Evolutionary conservation across 2,888 invertebrate genomes (phyloP), one percentile per base, ranked within the genome.

Genomic region (Nemoura dubitans): DNA sequence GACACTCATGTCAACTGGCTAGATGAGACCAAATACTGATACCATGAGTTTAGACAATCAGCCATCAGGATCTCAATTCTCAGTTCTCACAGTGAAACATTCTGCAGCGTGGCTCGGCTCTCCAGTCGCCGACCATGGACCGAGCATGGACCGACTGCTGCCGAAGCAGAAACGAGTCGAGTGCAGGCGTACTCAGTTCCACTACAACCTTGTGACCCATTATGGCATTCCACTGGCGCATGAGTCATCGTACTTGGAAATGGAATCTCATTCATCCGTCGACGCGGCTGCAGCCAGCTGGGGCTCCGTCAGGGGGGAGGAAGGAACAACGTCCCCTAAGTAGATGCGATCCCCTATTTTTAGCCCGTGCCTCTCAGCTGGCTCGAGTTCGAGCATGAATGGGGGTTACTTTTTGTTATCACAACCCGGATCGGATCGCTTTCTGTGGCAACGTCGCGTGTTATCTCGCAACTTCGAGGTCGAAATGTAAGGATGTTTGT

Each of bases 201-300:
- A n/a, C n/a, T n/a, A 30, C 28, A 29, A 81, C 81, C 81, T 81
- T 81, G 81, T 30, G 81, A 81, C 81, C 81, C 27, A 81, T 81
- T 81, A 27, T 29, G 7, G 28, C 81, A 81, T 81, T 81, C 81
- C 81, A 5, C 26, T 30, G 30, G n/a, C n/a, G 6, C 78, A 26
- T 28, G 78, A 78, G 59, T 59, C 59, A 59, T 59, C 59, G 59
- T 59, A 59, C 21, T 21, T 59, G 59, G 21, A 21, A 59, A 59
- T 21, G 59, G 59, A 59, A 21, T 36, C 36, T 36, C 16, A 59
- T 59, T 59, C 59, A 59, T 59, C 21, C 59, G 21, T 7, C 59
- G 59, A 59, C 59, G 59, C 3, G 59, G 59, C 59, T 59, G 59
- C 59, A 21, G 59, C 59, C 59, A 59, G 59, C 59, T 59, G 59